Evolutionary conservation across 1,140 invertebrate genomes (phyloP).

Genomic region (Zaprionus ornatus): DNA sequence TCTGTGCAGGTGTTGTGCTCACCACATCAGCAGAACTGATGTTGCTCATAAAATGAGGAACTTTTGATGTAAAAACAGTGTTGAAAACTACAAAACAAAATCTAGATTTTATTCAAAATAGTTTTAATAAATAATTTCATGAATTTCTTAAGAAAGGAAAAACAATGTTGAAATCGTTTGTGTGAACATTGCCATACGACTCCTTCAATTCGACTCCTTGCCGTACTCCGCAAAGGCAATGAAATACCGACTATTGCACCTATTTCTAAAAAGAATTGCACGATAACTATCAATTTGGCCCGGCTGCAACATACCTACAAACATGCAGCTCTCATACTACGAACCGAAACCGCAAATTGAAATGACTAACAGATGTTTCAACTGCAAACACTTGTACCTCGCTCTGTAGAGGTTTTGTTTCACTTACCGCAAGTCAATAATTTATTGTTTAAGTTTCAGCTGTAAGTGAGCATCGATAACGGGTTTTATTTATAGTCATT

Average conservation of each 20-base stretch:
- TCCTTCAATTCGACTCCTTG: no score
- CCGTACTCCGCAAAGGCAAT: neutral
- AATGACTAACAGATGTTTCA: constrained; percentile 27
- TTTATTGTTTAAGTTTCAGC: constrained; percentile 27
- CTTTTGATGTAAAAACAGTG: no score
- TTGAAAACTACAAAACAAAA: no score
- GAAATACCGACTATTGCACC: neutral
- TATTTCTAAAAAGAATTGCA: neutral
- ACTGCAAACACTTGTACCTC: neutral
- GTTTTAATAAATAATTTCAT: no score
- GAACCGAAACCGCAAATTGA: constrained; percentile 11
- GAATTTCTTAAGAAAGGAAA: no score
- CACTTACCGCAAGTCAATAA: constrained; percentile 14
- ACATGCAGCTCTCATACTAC: no score
- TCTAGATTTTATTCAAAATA: no score
- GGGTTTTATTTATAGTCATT: constrained; percentile 26
- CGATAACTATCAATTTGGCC: neutral
- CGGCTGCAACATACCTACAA: neutral
- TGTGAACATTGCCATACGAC: no score
- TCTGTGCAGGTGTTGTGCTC: neutral
- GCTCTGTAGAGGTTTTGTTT: constrained; percentile 2
- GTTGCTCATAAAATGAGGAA: neutral
- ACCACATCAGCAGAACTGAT: constrained; percentile 2
- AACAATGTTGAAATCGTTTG: no score
- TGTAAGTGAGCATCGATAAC: constrained; percentile 10